These are phyloP conservation scores for Adineta ricciae DNA, from an alignment of 2,888 invertebrate genomes.

Conservation along the genomic window DNA sequence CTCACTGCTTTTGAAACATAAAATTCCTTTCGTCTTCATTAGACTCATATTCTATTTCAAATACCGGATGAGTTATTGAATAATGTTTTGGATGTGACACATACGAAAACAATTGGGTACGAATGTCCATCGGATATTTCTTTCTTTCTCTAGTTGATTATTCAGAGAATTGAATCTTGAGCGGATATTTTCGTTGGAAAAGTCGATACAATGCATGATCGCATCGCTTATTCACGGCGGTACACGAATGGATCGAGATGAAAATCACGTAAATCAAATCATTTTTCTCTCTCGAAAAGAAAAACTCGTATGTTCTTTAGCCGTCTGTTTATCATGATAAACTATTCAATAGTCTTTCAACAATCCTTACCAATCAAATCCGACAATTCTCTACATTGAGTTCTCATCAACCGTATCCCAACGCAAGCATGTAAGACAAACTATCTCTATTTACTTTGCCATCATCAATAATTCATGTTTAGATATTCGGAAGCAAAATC, in stretches of 20 bases:
- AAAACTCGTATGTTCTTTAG: background rate
- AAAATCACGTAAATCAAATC: background rate
- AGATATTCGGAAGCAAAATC: background rate
- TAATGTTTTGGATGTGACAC: background rate
- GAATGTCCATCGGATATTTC: background rate
- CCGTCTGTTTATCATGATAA: constrained; percentile 2
- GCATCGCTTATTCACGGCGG: background rate
- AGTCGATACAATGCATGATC: background rate
- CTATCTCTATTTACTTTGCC: background rate
- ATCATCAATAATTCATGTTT: background rate
- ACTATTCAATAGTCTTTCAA: constrained; percentile 11
- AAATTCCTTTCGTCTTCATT: background rate
- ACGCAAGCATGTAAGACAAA: background rate
- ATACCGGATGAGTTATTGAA: background rate
- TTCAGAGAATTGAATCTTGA: background rate
- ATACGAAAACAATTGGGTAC: background rate
- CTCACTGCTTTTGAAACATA: background rate
- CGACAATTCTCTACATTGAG: background rate
- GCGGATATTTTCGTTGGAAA: background rate
- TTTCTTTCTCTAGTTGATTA: background rate
- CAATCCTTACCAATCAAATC: background rate
- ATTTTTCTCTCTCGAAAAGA: background rate
- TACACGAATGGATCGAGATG: background rate
- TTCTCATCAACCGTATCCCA: background rate
- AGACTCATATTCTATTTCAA: background rate